Conservation (phyloP, 2,113 vertebrate genomes). For the Beaufortia kweichowensis region DNA sequence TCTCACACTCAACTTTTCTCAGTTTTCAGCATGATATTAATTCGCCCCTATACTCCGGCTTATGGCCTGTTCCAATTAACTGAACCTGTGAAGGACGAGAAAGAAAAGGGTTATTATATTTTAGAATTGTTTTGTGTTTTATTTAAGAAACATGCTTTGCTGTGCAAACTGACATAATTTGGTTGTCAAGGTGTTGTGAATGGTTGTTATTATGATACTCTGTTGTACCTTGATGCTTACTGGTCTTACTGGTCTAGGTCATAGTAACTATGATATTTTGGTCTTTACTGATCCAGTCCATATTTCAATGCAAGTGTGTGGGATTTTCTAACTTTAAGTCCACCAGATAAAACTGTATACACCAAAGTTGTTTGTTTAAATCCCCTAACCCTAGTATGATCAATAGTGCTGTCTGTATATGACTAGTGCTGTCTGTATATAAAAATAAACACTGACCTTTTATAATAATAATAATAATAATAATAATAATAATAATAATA, state of each 20-base stretch:
- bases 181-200: not conserved
- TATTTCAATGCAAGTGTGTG: no score
- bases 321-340: no score
- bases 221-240: no score
- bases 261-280: no score
- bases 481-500: not conserved
- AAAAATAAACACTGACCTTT: no score
- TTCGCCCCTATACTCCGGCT: not conserved
- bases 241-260: no score
- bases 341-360: no score
- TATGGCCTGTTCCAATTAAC: conserved; percentile 4
- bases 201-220: no score
- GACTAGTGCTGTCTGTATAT: no score
- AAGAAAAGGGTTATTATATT: not conserved
- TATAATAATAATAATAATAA: not conserved
- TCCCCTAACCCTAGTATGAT: not conserved
- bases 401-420: not conserved
- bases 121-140: no score
- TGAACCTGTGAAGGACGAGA: not conserved
- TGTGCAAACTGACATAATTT: not conserved
- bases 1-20: conserved; percentile 1
- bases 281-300: no score
- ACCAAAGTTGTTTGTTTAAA: not conserved
- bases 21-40: not conserved
- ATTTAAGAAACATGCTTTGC: not conserved